phyloP scores from a whole-genome alignment of 1,140 invertebrate species.

The Heliconius hewitsoni region DNA sequence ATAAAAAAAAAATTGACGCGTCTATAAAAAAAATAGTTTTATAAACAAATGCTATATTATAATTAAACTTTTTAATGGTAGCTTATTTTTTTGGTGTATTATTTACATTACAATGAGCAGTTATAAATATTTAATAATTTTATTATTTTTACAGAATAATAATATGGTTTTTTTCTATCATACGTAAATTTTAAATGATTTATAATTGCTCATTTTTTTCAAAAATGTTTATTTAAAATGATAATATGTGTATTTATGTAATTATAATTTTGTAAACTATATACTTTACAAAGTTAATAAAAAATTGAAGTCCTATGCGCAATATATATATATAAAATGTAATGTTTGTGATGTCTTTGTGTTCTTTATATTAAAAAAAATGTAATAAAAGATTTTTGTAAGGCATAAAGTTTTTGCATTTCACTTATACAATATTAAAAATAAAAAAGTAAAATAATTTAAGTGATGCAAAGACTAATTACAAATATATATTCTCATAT shows the following conservation, averaged over 20 bases:
- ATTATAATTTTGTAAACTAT: background rate
- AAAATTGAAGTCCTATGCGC: slow-evolving; percentile 37
- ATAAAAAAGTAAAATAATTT: background rate
- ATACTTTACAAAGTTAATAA: background rate
- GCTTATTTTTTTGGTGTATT: background rate
- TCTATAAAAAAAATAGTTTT: background rate
- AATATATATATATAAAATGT: slow-evolving; percentile 49
- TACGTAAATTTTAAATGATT: background rate
- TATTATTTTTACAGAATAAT: too few relatives aligned
- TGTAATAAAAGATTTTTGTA: slow-evolving; percentile 5
- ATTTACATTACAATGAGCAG: background rate
- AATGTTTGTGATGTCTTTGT: slow-evolving; percentile 50
- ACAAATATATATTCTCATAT: background rate
- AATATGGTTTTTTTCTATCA: too few relatives aligned
- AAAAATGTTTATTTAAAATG: background rate
- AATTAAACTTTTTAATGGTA: background rate
- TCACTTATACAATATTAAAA: background rate
- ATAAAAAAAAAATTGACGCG: background rate
- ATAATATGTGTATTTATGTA: background rate
- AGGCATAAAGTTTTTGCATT: slow-evolving; percentile 4
- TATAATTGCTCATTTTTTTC: background rate
- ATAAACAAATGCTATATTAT: background rate
- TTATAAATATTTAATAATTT: background rate
- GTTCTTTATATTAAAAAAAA: slow-evolving; percentile 23
- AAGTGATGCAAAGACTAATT: background rate